Conservation (phyloP, 1,140 invertebrate species). For the Penaeus japonicus region DNA sequence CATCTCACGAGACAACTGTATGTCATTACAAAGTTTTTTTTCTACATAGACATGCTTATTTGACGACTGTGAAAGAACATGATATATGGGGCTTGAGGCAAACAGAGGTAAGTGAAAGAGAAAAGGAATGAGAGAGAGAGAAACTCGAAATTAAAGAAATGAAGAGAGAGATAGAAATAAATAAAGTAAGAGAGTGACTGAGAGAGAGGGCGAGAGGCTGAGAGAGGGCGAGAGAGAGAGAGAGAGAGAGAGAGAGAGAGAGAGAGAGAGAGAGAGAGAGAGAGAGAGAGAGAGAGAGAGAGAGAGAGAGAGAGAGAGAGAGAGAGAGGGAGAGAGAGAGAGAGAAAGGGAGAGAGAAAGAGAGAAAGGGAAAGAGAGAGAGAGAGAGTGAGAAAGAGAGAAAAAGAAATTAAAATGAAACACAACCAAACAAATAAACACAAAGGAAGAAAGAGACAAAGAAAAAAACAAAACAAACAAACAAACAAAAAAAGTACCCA, state of each 20-base stretch:
- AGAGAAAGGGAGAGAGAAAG: background rate
- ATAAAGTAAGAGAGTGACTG: background rate
- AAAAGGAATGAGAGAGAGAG: background rate
- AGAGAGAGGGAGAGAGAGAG: background rate
- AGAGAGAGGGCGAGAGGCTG: background rate
- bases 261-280: no score
- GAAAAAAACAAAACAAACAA: no score
- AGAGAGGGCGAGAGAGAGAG: background rate
- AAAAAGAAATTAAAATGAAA: no score
- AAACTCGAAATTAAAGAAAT: background rate
- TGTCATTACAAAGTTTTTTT: no score
- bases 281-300: background rate
- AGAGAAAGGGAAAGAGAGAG: background rate
- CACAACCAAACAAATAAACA: no score
- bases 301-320: background rate
- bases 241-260: no score
- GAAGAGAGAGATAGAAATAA: background rate
- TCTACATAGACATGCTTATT: no score
- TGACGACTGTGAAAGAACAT: no score
- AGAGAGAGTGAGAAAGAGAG: background rate
- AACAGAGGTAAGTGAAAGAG: background rate
- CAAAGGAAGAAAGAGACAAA: no score
- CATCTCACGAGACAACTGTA: no score
- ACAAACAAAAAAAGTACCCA: no score
- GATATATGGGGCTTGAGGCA: no score